Evolutionary conservation across 2,113 vertebrate species (phyloP), one percentile per base, ranked within the genome.

Genomic region (Vidua macroura): DNA sequence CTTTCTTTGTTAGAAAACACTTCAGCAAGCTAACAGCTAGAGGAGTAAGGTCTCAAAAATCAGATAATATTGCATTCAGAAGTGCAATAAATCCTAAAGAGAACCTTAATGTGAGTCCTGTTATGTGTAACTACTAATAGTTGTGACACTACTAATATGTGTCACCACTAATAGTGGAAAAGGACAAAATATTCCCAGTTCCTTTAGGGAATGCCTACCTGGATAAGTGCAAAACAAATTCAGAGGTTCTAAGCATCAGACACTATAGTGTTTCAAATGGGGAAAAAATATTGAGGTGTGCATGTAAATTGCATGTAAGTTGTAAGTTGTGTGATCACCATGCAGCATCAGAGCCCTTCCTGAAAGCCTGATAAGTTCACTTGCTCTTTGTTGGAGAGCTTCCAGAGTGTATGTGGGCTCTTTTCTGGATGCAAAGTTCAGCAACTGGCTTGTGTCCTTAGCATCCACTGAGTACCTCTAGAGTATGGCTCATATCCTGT

Each of bases 401-500:
- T 63, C 44, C 30, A 76, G 66, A 41, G 7, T 9, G 25, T 4
- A 2, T 22, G 13, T 30, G 23, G 37, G 31, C 23, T 73, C 14
- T 31, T 56, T 19, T 18, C 10, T 59, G 48, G 20, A 23, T 67
- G 33, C 27, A 69, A 68, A 90, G 27, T 67, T 66, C 55, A 83
- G 35, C 25, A 80, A 8, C 23, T 56, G 72, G 13, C 59, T 80
- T 4, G 0, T 52, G 49, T 49, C 86, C 21, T 59, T 52, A 68
- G 35, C 14, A 22, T 39, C 22, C 24, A 10, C 30, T 43, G 67
- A 56, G 35, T n/a, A 75, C 14, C 16, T 14, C 9, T 30, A 28
- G 43, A 33, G 33, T 19, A 16, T 21, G 51, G 41, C n/a, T 74
- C 15, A 14, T 31, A 35, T 23, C 7, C 10, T 0, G 0, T 35